Evolutionary conservation across 2,888 invertebrate genomes (phyloP), one percentile per base, ranked within the genome.

Genomic region (Cephus pulcher): DNA sequence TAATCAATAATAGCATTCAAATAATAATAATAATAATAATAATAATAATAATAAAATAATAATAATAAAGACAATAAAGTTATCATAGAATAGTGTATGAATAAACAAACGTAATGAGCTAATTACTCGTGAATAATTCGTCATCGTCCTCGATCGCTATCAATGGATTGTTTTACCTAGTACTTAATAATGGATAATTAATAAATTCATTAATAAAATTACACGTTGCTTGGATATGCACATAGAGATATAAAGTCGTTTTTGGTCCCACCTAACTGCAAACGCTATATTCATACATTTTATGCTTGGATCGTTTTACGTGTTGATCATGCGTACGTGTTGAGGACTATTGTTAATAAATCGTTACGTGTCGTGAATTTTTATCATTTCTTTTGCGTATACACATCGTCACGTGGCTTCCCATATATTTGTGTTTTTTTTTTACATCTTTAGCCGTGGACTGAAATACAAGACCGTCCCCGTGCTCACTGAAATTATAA

Each of bases 241-340:
- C 90, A 90, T 90, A 91, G 89, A 91, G 90, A 91, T 91, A 91
- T 90, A 91, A 90, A 91, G 91, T 91, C 89, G 88, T 91, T 91
- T 91, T 91, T 91, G 91, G 91, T 91, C 91, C 91, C 91, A 91
- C 91, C 91, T 91, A 91, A 91, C 90, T 90, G 90, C 91, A 91
- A 91, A 91, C 90, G 88, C 90, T 90, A 90, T 91, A 90, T 89
- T 91, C 91, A 89, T 89, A 89, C 90, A 88, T 88, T 87, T 87
- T 85, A 79, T 68, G 75, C 68, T 56, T 75, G 75, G 40, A 33
- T 75, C 75, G 40, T 40, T 15, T 75, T 75, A 68, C 75, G 75
- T 68, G 56, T 77, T 77, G 77, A 40, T 78, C 34, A 30, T 37
- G 34, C 32, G 37, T 74, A 34, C 37, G 37, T 74, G 56, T 56